phyloP scores from a whole-genome alignment of 2,113 vertebrate genomes.

The Tupaia tana region DNA sequence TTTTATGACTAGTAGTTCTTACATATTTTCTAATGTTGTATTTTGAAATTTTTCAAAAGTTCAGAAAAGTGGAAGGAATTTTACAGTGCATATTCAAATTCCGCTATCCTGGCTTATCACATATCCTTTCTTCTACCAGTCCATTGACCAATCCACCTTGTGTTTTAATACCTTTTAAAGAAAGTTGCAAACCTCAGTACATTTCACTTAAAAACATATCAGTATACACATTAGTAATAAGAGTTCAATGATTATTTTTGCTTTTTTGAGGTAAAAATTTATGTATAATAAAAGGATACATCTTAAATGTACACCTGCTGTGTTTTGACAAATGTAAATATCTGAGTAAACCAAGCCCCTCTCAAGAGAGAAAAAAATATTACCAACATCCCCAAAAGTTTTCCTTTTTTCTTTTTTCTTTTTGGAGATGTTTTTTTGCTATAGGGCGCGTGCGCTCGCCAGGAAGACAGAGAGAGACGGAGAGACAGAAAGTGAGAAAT shows the following conservation, averaged over 20 bases:
- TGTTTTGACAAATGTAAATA: neutral
- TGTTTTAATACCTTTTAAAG: neutral
- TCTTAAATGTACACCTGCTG: neutral
- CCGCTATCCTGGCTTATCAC: neutral
- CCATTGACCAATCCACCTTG: neutral
- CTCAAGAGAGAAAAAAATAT: neutral
- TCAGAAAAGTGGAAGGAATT: neutral
- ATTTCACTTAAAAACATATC: neutral
- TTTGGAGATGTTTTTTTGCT: too few species aligned
- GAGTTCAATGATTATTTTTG: neutral
- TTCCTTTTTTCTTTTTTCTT: too few species aligned
- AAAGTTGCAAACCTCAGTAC: neutral
- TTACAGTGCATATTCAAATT: neutral
- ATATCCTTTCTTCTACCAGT: neutral
- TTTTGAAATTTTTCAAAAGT: neutral
- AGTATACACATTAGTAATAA: neutral
- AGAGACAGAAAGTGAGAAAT: too few species aligned
- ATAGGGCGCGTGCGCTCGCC: too few species aligned
- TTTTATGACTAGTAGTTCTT: neutral
- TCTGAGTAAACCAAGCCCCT: neutral
- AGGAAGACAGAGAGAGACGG: too few species aligned
- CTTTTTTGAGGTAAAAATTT: neutral
- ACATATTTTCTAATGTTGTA: neutral
- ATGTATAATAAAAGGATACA: neutral
- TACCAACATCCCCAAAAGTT: neutral